A percentile compares a stretch with the other conserved stretches of the same genome.
Conservation (phyloP, 2,113 vertebrate species). For the Carassius gibelio region DNA sequence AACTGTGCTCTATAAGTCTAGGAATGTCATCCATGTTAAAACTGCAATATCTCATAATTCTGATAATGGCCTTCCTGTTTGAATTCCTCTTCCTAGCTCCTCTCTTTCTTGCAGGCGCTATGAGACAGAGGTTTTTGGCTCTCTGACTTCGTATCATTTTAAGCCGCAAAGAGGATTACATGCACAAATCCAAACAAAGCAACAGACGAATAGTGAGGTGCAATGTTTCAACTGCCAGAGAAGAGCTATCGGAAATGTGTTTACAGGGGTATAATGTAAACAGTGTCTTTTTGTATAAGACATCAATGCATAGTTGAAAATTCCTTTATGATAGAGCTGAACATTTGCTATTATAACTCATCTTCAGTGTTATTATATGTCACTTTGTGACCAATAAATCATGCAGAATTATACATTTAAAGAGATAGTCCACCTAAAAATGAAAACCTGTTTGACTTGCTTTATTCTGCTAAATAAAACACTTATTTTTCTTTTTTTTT, state of each 20-base stretch:
- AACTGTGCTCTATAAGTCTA: not conserved
- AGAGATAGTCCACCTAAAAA: not conserved
- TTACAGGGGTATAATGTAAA: slow-evolving; percentile 35
- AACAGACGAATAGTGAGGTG: slow-evolving; percentile 33
- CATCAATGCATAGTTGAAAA: not conserved
- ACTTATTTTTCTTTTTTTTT: too few relatives aligned
- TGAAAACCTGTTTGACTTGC: not conserved
- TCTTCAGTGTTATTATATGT: not conserved
- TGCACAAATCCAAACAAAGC: slow-evolving; percentile 62
- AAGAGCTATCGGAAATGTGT: slow-evolving; percentile 48
- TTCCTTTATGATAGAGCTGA: not conserved
- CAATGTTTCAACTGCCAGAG: slow-evolving; percentile 31
- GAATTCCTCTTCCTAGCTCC: not conserved
- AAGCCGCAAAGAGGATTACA: slow-evolving; percentile 70
- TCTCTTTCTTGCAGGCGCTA: slow-evolving; percentile 40
- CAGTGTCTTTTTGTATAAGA: slow-evolving; percentile 13
- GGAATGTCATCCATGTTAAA: not conserved
- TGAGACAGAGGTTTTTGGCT: slow-evolving; percentile 50
- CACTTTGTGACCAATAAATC: not conserved
- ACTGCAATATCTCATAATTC: not conserved
- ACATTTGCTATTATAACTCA: not conserved
- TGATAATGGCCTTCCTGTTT: not conserved
- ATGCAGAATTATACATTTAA: not conserved
- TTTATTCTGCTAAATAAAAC: too few relatives aligned
- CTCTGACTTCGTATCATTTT: slow-evolving; percentile 60